Percentiles rank a stretch among this genome's conserved stretches.
These are phyloP conservation scores for Daboia siamensis DNA, from an alignment of 2,113 vertebrate species.

Conservation along the genomic window DNA sequence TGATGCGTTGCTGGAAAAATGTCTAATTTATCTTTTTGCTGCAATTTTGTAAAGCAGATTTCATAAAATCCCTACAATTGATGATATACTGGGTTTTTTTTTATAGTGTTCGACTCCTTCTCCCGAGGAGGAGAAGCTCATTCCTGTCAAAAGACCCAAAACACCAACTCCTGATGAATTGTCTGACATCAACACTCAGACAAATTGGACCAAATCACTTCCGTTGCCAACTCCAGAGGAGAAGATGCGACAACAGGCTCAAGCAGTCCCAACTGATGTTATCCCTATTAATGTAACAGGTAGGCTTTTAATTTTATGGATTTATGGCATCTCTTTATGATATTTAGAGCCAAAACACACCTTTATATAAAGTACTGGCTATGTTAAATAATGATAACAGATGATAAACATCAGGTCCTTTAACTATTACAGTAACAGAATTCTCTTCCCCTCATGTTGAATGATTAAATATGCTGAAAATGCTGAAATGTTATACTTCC, in stretches of 20 bases:
- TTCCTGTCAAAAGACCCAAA: slow-evolving; percentile 78
- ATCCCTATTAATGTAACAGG: slow-evolving; percentile 95
- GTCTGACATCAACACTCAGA: slow-evolving; percentile 78
- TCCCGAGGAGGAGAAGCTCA: slow-evolving; percentile 82
- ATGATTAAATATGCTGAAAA: background rate
- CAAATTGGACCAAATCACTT: slow-evolving; percentile 77
- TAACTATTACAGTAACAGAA: background rate
- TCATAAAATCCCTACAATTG: background rate
- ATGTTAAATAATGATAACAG: background rate
- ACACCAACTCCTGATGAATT: slow-evolving; percentile 73
- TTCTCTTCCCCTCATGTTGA: background rate
- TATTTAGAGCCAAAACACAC: background rate
- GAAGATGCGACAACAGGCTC: slow-evolving; percentile 90
- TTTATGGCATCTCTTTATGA: slow-evolving; percentile 2
- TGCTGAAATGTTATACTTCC: background rate
- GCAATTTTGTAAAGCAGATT: fast-evolving
- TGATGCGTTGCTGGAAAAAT: background rate
- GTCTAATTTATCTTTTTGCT: background rate
- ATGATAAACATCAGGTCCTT: background rate
- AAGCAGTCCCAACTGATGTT: slow-evolving; percentile 87
- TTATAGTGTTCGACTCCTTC: slow-evolving; percentile 80
- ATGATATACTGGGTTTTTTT: slow-evolving; percentile 27
- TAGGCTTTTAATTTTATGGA: slow-evolving; percentile 62
- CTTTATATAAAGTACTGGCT: background rate
- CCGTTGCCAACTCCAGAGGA: slow-evolving; percentile 93